Conservation (phyloP, 30 jellyfish, hydroid and myxozoan genomes). For the Aurelia aurita complex sp. Pacific region DNA sequence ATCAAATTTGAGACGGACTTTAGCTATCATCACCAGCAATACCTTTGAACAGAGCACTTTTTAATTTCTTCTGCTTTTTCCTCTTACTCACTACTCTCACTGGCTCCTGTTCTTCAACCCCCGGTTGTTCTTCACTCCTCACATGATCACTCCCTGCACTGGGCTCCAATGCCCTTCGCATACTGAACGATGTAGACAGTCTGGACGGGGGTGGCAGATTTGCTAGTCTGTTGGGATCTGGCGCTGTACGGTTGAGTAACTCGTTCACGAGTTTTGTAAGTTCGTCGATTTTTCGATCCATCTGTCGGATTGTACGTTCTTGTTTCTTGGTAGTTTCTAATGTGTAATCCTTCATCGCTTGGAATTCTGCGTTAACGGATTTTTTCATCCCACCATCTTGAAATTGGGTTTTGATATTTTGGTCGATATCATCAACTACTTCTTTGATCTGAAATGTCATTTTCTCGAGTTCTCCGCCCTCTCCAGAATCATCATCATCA, state of each 20-base stretch:
- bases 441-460: conserved; percentile 94
- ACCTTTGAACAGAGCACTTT: background rate
- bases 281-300: conserved; percentile 72
- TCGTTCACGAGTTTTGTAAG: conserved; percentile 51
- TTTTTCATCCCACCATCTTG: conserved; percentile 62
- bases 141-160: too few relatives aligned
- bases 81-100: background rate
- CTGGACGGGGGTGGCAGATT: conserved; percentile 70
- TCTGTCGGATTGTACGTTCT: conserved; percentile 43
- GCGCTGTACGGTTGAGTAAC: conserved; percentile 52
- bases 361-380: conserved; percentile 32
- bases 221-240: conserved; percentile 51
- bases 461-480: conserved; percentile 88
- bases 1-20: too few relatives aligned
- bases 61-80: background rate
- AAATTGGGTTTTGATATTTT: conserved; percentile 52
- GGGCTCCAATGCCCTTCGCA: too few relatives aligned
- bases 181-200: conserved; percentile 40
- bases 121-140: background rate
- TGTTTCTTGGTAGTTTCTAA: conserved; percentile 24
- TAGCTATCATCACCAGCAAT: too few relatives aligned
- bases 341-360: conserved; percentile 27
- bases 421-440: conserved; percentile 90
- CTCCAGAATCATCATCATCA: conserved; percentile 90
- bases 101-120: background rate